Percentiles rank a stretch among this genome's conserved stretches.
Evolutionary conservation across 2,113 vertebrate species (phyloP).

Genomic region (Nyctibius bracteatus): DNA sequence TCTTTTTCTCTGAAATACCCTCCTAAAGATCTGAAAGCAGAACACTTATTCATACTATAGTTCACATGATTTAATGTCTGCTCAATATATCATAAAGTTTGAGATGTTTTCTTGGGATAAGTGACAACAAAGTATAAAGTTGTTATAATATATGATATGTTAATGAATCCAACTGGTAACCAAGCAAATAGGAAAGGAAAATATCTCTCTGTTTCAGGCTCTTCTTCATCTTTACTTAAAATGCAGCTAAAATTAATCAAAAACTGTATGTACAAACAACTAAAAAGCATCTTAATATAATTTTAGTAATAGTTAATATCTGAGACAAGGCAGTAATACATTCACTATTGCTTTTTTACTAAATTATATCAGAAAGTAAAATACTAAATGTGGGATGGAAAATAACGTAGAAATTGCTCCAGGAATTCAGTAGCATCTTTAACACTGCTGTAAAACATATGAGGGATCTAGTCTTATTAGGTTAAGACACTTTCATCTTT

Average conservation of each 20-base stretch:
- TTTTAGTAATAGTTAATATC: neutral
- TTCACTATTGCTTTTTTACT: neutral
- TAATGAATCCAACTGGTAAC: neutral
- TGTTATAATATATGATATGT: neutral
- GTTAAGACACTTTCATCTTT: slow-evolving; percentile 33
- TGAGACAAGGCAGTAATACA: neutral
- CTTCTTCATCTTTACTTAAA: neutral
- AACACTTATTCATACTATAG: neutral
- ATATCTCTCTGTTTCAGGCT: neutral
- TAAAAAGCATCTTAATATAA: neutral
- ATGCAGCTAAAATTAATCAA: neutral
- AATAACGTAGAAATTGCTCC: neutral
- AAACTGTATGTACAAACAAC: neutral
- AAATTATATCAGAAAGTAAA: neutral
- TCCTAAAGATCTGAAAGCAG: neutral
- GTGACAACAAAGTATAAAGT: neutral
- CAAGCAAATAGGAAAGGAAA: neutral
- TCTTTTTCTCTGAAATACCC: neutral
- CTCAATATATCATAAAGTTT: neutral
- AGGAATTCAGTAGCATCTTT: neutral
- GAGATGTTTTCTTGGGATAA: neutral
- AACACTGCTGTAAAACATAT: neutral
- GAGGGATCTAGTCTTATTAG: slow-evolving; percentile 30
- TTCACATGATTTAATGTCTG: neutral
- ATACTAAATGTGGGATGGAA: neutral